phyloP scores from a whole-genome alignment of 2,888 invertebrate genomes.

The Barypeithes pellucidus region DNA sequence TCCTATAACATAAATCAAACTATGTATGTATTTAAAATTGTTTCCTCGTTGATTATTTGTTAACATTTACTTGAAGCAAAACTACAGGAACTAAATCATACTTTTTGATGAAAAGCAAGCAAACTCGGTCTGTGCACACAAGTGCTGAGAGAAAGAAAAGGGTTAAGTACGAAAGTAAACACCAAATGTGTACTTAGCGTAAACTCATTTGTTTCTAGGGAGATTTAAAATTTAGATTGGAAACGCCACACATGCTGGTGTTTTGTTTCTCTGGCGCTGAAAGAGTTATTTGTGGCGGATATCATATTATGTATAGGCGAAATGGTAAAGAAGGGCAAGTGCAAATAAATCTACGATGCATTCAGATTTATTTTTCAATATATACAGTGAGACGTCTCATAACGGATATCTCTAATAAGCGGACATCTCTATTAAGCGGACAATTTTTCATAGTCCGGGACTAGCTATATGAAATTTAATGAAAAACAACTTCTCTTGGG shows the following conservation, averaged over 20 bases:
- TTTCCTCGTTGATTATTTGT: background rate
- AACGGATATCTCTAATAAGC: too few relatives aligned
- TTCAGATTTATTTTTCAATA: too few relatives aligned
- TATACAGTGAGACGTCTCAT: too few relatives aligned
- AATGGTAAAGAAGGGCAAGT: too few relatives aligned
- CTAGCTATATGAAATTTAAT: too few relatives aligned
- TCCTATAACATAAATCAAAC: too few relatives aligned
- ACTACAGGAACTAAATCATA: conserved; percentile 23
- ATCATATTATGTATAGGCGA: too few relatives aligned
- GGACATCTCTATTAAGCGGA: too few relatives aligned
- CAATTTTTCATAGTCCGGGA: too few relatives aligned
- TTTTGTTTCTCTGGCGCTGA: background rate
- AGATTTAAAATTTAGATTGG: conserved; percentile 25
- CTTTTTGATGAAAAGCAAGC: conserved; percentile 33
- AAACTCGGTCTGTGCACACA: conserved; percentile 16
- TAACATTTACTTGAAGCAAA: conserved; percentile 1
- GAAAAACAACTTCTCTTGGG: too few relatives aligned
- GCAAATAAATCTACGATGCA: too few relatives aligned
- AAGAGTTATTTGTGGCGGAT: background rate
- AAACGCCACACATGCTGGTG: conserved; percentile 9
- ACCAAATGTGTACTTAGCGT: conserved; percentile 28
- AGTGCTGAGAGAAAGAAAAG: conserved; percentile 21
- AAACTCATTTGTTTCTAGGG: conserved; percentile 21
- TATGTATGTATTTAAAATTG: background rate
- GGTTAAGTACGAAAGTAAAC: conserved; percentile 32